Conservation (phyloP, 2,888 invertebrate genomes). For the Leucophora obtusa region DNA sequence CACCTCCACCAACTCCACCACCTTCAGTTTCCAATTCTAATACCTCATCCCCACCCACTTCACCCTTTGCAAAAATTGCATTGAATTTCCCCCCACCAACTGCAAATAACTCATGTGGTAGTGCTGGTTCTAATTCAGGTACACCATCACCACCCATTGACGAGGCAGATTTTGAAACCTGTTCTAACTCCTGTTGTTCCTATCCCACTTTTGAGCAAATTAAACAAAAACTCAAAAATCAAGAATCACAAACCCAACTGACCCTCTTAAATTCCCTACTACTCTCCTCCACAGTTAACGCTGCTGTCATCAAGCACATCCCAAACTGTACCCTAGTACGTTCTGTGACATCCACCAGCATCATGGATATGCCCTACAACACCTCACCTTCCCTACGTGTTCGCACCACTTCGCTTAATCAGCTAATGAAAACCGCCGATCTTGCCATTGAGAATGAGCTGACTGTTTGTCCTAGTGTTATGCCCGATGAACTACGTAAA, state of each 20-base stretch:
- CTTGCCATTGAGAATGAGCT: conserved; percentile 80
- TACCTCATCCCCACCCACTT: conserved; percentile 51
- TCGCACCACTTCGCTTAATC: conserved; percentile 77
- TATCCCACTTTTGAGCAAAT: conserved; percentile 59
- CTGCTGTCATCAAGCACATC: conserved; percentile 65
- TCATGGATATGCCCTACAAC: conserved; percentile 77
- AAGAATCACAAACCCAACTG: conserved; percentile 68
- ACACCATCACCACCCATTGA: conserved; percentile 52
- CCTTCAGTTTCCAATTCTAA: conserved; percentile 49
- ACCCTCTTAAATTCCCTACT: conserved; percentile 69
- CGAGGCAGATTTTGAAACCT: conserved; percentile 30
- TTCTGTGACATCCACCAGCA: conserved; percentile 74
- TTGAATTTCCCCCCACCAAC: conserved; percentile 51
- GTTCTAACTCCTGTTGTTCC: conserved; percentile 48
- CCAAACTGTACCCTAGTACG: conserved; percentile 69
- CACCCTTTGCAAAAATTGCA: conserved; percentile 57
- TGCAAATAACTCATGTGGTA: conserved; percentile 46
- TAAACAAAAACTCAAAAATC: conserved; percentile 61
- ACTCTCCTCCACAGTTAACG: conserved; percentile 70
- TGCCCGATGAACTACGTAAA: conserved; percentile 81
- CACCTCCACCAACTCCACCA: conserved; percentile 59
- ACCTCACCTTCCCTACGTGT: conserved; percentile 78
- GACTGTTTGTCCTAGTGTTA: conserved; percentile 83
- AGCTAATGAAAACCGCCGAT: conserved; percentile 76
- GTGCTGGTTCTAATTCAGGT: conserved; percentile 2